phyloP scores from a whole-genome alignment of 2,888 invertebrate species.

The Meloe dianella region DNA sequence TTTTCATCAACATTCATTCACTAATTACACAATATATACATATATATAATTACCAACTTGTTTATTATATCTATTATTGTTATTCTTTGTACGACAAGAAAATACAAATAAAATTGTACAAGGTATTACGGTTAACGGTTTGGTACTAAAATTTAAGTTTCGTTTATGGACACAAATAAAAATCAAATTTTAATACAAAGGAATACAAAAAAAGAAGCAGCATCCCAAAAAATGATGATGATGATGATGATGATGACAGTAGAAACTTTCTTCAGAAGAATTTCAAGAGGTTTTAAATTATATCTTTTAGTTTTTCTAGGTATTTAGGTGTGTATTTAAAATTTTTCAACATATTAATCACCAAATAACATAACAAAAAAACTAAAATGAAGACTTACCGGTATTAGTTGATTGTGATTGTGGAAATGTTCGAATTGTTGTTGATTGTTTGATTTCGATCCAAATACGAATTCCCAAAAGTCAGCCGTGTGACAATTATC shows the following conservation, averaged over 20 bases:
- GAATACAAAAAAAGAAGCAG: not conserved
- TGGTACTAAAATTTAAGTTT: not conserved
- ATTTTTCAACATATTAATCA: conserved; percentile 9
- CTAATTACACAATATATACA: no score
- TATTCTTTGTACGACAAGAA: not conserved
- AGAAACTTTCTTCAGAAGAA: not conserved
- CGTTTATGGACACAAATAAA: not conserved
- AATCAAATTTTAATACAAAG: not conserved
- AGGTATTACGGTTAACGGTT: not conserved
- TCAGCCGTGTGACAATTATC: not conserved
- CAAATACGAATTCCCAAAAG: conserved; percentile 25
- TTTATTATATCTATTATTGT: not conserved
- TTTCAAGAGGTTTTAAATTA: conserved; percentile 20
- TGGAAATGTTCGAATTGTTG: not conserved
- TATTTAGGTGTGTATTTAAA: not conserved
- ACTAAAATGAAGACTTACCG: conserved; percentile 24
- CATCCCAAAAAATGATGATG: not conserved
- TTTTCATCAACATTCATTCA: conserved; percentile 14
- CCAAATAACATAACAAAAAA: conserved; percentile 11
- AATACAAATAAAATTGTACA: not conserved
- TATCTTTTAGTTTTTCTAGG: conserved; percentile 13
- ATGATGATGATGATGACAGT: not conserved
- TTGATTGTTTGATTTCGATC: conserved; percentile 13
- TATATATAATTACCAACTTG: no score
- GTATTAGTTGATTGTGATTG: not conserved